Conservation (phyloP, 1,140 invertebrate genomes). For the Lanistes nyassanus region DNA sequence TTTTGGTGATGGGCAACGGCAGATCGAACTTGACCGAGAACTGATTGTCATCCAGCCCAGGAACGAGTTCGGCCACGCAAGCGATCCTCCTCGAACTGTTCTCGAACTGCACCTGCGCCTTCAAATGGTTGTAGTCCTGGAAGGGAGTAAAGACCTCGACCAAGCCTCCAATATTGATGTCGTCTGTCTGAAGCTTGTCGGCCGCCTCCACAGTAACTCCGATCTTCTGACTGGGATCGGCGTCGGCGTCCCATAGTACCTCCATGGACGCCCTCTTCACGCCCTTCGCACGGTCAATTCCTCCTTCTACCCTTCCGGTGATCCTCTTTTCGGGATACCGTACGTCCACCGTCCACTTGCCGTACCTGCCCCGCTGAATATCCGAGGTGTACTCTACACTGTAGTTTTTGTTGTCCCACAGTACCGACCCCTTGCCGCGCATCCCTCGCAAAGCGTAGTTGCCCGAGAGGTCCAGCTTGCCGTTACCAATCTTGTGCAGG, state of each 20-base stretch:
- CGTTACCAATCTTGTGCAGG: constrained; percentile 1
- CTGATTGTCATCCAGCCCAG: neutral
- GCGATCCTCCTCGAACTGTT: neutral
- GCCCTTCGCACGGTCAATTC: constrained; percentile 1
- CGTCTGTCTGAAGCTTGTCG: neutral
- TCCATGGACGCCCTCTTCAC: constrained; percentile 8
- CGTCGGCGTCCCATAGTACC: constrained; percentile 27
- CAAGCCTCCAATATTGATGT: constrained; percentile 19
- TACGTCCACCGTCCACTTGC: constrained; percentile 14
- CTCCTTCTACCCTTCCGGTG: constrained; percentile 16
- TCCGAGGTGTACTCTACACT: constrained; percentile 7
- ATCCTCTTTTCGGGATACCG: constrained; percentile 19
- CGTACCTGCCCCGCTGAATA: constrained; percentile 5
- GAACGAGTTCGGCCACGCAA: constrained; percentile 4
- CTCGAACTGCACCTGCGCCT: constrained; percentile 7
- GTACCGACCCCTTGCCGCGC: constrained; percentile 3
- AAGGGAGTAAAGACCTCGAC: constrained; percentile 13
- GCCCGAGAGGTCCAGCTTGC: constrained; percentile 12
- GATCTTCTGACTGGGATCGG: constrained; percentile 20
- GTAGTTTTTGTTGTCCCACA: constrained; percentile 4
- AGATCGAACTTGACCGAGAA: constrained; percentile 6
- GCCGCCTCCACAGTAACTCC: constrained; percentile 13
- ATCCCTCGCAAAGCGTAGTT: constrained; percentile 1
- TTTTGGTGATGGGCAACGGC: neutral
- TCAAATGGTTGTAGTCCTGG: constrained; percentile 14